Evolutionary conservation across 2,888 invertebrate genomes (phyloP), one percentile per base, ranked within the genome.

Genomic region (Euzetes globulus): DNA sequence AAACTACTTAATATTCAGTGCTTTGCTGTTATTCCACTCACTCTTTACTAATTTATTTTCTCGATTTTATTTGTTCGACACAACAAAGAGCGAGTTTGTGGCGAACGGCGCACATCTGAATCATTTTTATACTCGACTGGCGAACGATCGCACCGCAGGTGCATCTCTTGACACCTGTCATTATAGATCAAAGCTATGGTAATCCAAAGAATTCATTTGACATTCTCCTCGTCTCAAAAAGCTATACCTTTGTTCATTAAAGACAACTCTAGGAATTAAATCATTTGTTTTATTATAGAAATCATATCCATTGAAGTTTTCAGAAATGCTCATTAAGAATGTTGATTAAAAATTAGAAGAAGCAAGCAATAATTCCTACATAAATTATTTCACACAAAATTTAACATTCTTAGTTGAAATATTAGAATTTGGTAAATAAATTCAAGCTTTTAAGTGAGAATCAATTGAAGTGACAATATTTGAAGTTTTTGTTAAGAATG

Each of bases 161-260:
- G 68, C 68, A 37, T 68, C 41, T 41, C 68, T 68, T 68, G 68
- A 68, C 68, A 68, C 68, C 68, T 68, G 68, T 68, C 68, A 68
- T 68, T 15, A 68, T 68, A 68, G 68, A 68, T 68, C 68, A 68
- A n/a, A 68, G 68, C 68, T 19, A 41, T 22, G 68, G 68, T 68
- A 68, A 68, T 68, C 41, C 68, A 68, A 68, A 17, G 9, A 19
- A 68, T 68, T 37, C 68, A 41, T 41, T 22, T 33, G 37, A 37
- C 33, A 68, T 41, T 45, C 19, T 68, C n/a, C 22, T 15, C 22
- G 19, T 45, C 68, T 13, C 60, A 60, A 60, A 60, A 50, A 50
- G 17, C n/a, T 19, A 50, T 55, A 19, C 22, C 9, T 55, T 55
- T 22, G 25, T 19, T 50, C 3, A 50, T 50, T 50, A 50, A n/a